Conservation (phyloP, 2,797 vertebrate genomes). For the Arnoldichthys spilopterus region DNA sequence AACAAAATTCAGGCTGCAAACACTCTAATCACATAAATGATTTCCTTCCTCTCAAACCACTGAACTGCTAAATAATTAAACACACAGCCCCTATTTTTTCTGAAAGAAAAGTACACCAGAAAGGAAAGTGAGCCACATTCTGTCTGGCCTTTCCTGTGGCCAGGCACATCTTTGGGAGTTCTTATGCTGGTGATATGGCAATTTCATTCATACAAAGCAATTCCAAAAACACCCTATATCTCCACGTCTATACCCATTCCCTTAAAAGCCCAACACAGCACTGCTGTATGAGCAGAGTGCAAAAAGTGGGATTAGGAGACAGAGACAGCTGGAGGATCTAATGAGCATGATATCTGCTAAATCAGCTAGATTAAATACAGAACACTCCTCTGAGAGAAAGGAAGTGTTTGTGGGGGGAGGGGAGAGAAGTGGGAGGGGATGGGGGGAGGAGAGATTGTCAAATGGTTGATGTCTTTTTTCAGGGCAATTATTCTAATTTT, state of each 20-base stretch:
- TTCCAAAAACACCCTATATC: background rate
- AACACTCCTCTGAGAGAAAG: constrained; percentile 19
- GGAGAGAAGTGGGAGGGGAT: background rate
- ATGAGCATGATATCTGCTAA: constrained; percentile 43
- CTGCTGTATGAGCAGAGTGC: constrained; percentile 53
- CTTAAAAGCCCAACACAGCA: constrained; percentile 12
- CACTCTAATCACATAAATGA: constrained; percentile 66
- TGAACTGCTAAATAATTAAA: constrained; percentile 65
- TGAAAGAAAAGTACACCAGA: constrained; percentile 34
- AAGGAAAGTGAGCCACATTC: constrained; percentile 61
- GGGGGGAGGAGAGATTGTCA: background rate
- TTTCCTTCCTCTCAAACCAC: constrained; percentile 58
- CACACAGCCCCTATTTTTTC: constrained; percentile 50
- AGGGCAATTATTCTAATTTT: background rate
- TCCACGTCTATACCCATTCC: constrained; percentile 35
- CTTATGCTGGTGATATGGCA: constrained; percentile 60
- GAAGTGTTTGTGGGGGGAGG: background rate
- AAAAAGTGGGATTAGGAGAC: constrained; percentile 53
- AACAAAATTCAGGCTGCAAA: constrained; percentile 62
- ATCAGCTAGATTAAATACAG: constrained; percentile 40
- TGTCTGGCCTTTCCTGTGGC: constrained; percentile 59
- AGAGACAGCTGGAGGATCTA: constrained; percentile 47
- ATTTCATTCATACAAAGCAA: constrained; percentile 54
- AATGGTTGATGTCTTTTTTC: background rate
- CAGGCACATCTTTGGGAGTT: constrained; percentile 65